Percentiles rank a stretch among this genome's conserved stretches.
These are phyloP conservation scores for Penaeus chinensis DNA, from an alignment of 1,140 invertebrate genomes.

Conservation along the genomic window DNA sequence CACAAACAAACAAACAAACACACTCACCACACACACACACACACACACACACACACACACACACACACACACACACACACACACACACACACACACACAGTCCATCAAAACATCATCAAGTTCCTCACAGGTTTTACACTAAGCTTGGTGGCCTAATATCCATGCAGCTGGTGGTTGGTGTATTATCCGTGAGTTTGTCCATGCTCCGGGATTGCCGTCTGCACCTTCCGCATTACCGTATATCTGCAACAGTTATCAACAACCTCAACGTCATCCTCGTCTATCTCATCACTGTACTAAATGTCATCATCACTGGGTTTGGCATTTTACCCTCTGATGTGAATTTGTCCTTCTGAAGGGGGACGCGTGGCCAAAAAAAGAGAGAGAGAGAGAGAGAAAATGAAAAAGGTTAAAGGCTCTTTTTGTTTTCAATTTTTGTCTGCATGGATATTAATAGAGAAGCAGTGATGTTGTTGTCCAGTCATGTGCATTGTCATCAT, in stretches of 20 bases:
- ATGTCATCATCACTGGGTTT: conserved; percentile 83
- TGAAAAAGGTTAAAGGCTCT: too few species aligned
- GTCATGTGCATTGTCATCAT: too few species aligned
- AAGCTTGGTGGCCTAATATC: not conserved
- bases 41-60: too few species aligned
- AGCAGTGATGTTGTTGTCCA: too few species aligned
- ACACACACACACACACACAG: too few species aligned
- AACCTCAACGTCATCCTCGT: conserved; percentile 78
- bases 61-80: too few species aligned
- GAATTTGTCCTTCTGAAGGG: not conserved
- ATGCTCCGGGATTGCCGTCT: conserved; percentile 80
- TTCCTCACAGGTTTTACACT: too few species aligned
- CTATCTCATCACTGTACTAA: conserved; percentile 80
- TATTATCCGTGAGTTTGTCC: conserved; percentile 79
- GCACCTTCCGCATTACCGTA: conserved; percentile 76
- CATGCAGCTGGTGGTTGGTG: conserved; percentile 71
- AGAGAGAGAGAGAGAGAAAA: not conserved
- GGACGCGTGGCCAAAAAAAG: not conserved
- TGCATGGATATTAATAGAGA: too few species aligned
- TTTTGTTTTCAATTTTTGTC: too few species aligned
- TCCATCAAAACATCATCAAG: too few species aligned
- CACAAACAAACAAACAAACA: too few species aligned
- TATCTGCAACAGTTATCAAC: conserved; percentile 78
- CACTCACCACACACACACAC: too few species aligned
- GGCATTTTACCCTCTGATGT: conserved; percentile 65